Evolutionary conservation across 2,888 invertebrate species (phyloP), one percentile per base, ranked within the genome.

Genomic region (Alloscopus bannaensis): DNA sequence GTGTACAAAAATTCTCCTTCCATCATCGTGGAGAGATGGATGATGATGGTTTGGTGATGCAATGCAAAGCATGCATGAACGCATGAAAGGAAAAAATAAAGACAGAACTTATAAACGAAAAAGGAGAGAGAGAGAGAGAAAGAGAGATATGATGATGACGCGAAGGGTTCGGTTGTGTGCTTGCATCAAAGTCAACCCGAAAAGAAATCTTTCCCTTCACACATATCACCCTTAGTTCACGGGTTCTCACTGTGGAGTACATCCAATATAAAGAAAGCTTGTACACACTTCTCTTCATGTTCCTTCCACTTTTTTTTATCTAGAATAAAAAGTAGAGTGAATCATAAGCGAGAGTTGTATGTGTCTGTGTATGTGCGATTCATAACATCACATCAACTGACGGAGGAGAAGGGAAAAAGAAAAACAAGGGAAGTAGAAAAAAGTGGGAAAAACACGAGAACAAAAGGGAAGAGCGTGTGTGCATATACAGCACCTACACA

Each of bases 91-190:
- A 64, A 64, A 42, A 64, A 64, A 64, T 64, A 64, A 64, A 42
- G 64, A 28, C 42, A 45, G 65, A 40, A 60, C 6, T 60, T 20
- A 40, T 2, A 36, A 24, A 6, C 20, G 40, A 40, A 60, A 22
- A 62, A 60, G 22, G 42, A 36, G n/a, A 62, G 40, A 42, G 26
- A 40, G 26, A 59, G 29, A 29, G n/a, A 18, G 42, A 62, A 40
- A 11, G 36, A 28, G 60, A 60, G 36, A 36, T 11, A 68, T 70
- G 26, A 57, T 55, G 65, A 73, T 73, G 64, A 65, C 45, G 62
- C 65, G 65, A 73, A 65, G 69, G 42, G 65, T 60, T 47, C 47
- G 47, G 47, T 70, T 70, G 70, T 59, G 50, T 69, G 29, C 18
- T 59, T 59, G 57, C 70, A 45, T 59, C 45, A 57, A 59, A 70